Percentiles rank a stretch among this genome's conserved stretches.
Evolutionary conservation across 2,888 invertebrate species (phyloP).

Genomic region (Apantesis nais): DNA sequence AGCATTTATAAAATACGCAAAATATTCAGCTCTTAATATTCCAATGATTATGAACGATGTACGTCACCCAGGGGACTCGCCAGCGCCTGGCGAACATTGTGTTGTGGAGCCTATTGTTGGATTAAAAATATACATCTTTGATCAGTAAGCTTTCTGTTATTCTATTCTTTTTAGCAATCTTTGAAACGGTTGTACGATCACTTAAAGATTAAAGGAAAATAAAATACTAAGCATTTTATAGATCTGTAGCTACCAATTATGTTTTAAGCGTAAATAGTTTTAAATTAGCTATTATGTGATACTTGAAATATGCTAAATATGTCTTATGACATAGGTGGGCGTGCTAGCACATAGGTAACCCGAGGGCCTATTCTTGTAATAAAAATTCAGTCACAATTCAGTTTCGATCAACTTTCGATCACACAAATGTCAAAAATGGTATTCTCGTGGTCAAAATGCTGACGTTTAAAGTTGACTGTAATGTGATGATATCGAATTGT

Average conservation of each 20-base stretch:
- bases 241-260: not conserved
- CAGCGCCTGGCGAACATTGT: slow-evolving; percentile 25
- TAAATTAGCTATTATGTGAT: not conserved
- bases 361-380: no score
- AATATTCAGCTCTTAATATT: slow-evolving; percentile 7
- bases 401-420: no score
- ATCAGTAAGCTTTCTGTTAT: slow-evolving; percentile 20
- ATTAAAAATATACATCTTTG: slow-evolving; percentile 22
- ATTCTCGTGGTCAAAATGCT: no score
- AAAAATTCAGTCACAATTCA: no score
- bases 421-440: no score
- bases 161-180: slow-evolving; percentile 9
- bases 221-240: not conserved
- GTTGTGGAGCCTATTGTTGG: slow-evolving; percentile 5
- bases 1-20: slow-evolving; percentile 1
- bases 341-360: no score
- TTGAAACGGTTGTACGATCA: not conserved
- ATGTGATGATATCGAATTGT: no score
- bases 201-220: slow-evolving; percentile 2
- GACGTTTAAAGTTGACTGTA: no score
- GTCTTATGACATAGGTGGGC: no score
- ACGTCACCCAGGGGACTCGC: slow-evolving; percentile 20
- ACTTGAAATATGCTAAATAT: no score
- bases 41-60: slow-evolving; percentile 27
- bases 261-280: not conserved